Evolutionary conservation across 2,888 invertebrate genomes (phyloP).

Genomic region (Melipona beecheii): DNA sequence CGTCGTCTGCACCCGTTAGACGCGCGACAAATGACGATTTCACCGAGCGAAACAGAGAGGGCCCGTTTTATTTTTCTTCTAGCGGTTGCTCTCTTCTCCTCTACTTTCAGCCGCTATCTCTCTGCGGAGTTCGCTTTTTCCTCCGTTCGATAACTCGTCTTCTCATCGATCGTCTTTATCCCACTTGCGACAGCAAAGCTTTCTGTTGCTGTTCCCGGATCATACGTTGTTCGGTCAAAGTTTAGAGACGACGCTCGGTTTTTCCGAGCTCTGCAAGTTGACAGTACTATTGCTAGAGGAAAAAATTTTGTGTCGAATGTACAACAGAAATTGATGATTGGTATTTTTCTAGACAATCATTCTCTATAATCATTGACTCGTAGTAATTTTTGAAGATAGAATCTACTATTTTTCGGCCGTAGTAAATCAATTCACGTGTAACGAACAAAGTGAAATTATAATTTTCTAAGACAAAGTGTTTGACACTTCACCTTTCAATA

Average conservation of each 20-base stretch:
- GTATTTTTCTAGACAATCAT: too few relatives aligned
- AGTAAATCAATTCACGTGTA: too few relatives aligned
- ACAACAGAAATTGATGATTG: too few relatives aligned
- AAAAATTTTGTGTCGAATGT: not conserved
- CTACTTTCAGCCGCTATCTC: not conserved
- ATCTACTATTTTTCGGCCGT: too few relatives aligned
- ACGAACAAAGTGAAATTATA: too few relatives aligned
- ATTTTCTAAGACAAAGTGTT: too few relatives aligned
- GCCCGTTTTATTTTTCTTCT: constrained; percentile 4
- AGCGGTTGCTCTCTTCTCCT: constrained; percentile 2
- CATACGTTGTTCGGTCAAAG: not conserved
- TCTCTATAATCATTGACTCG: too few relatives aligned
- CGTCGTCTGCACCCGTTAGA: constrained; percentile 46
- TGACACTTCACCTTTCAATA: too few relatives aligned
- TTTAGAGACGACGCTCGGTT: too few relatives aligned
- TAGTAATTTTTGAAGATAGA: too few relatives aligned
- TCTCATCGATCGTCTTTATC: constrained; percentile 19
- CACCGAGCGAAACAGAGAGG: constrained; percentile 40
- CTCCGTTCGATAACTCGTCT: not conserved
- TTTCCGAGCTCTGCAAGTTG: not conserved
- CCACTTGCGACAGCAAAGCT: too few relatives aligned
- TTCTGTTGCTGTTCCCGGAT: not conserved
- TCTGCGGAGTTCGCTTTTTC: not conserved
- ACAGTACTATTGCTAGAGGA: not conserved
- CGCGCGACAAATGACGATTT: constrained; percentile 73